Conservation (phyloP, 1,140 invertebrate genomes). For the Eubasilissa regina region DNA sequence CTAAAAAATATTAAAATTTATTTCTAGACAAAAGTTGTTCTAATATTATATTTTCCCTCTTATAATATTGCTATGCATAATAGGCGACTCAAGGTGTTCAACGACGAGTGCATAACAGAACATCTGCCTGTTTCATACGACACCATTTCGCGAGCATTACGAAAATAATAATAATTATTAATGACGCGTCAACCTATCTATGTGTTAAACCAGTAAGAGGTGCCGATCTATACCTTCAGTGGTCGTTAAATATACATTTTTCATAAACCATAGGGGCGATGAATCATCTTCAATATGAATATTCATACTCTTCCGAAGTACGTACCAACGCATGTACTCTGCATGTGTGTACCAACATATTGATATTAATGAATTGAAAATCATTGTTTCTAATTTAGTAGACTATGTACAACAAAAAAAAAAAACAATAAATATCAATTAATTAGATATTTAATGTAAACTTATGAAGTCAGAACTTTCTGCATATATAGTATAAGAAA, state of each 20-base stretch:
- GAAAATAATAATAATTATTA: constrained; percentile 17
- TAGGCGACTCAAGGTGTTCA: not conserved
- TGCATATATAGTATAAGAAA: too few species aligned
- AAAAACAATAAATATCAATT: too few species aligned
- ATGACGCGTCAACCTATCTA: not conserved
- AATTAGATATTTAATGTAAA: too few species aligned
- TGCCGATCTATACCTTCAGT: not conserved
- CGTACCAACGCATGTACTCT: not conserved
- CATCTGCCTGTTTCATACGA: constrained; percentile 10
- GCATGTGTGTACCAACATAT: too few species aligned
- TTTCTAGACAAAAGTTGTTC: not conserved
- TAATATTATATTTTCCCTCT: not conserved
- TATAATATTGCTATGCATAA: not conserved
- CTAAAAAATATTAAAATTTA: too few species aligned
- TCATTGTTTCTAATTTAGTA: too few species aligned
- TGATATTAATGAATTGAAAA: too few species aligned
- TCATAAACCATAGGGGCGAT: constrained; percentile 19
- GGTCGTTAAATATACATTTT: constrained; percentile 5
- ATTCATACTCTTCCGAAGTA: not conserved
- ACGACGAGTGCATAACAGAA: not conserved
- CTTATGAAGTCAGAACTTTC: too few species aligned
- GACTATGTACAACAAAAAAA: too few species aligned
- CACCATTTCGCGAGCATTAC: constrained; percentile 9
- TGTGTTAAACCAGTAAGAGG: not conserved
- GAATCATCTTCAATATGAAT: constrained; percentile 12